Percentiles rank a stretch among this genome's conserved stretches.
These are phyloP conservation scores for Argyrosomus japonicus DNA, from an alignment of 2,113 vertebrate genomes.

Conservation along the genomic window DNA sequence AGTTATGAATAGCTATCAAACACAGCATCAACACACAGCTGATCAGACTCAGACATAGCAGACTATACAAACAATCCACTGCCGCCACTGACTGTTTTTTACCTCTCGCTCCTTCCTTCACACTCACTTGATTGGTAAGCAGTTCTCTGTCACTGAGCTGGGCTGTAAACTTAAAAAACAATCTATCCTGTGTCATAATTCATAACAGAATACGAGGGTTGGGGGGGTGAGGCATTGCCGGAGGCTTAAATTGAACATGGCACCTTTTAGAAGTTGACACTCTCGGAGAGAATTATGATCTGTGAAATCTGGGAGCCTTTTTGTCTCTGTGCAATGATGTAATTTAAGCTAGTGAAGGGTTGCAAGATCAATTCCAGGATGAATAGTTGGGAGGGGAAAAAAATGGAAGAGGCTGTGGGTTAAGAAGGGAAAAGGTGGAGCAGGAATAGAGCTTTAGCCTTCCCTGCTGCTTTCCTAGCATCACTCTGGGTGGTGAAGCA, in stretches of 20 bases:
- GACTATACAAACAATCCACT: constrained; percentile 29
- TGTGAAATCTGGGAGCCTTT: constrained; percentile 64
- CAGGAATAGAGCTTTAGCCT: constrained; percentile 51
- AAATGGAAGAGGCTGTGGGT: constrained; percentile 37
- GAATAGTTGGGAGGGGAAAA: constrained; percentile 31
- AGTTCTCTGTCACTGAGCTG: constrained; percentile 57
- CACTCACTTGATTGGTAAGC: constrained; percentile 64
- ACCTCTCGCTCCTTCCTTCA: constrained; percentile 32
- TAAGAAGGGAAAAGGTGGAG: constrained; percentile 56
- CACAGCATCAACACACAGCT: not conserved
- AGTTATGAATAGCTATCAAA: not conserved
- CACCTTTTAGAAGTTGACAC: constrained; percentile 75
- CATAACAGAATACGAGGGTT: constrained; percentile 59
- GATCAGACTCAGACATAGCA: constrained; percentile 3
- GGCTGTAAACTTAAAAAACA: constrained; percentile 76
- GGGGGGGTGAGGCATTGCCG: constrained; percentile 44
- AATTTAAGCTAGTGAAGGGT: constrained; percentile 76
- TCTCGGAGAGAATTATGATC: constrained; percentile 78
- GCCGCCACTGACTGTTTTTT: constrained; percentile 20
- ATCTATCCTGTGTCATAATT: constrained; percentile 76
- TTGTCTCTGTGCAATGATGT: constrained; percentile 74
- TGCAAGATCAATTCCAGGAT: constrained; percentile 75
- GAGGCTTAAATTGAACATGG: constrained; percentile 77
- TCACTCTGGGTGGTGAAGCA: constrained; percentile 58
- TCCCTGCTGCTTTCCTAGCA: constrained; percentile 63